Percentiles rank a stretch among this genome's conserved stretches.
These are phyloP conservation scores for Prolemur simus DNA, from an alignment of 2,113 vertebrate genomes.

Conservation along the genomic window DNA sequence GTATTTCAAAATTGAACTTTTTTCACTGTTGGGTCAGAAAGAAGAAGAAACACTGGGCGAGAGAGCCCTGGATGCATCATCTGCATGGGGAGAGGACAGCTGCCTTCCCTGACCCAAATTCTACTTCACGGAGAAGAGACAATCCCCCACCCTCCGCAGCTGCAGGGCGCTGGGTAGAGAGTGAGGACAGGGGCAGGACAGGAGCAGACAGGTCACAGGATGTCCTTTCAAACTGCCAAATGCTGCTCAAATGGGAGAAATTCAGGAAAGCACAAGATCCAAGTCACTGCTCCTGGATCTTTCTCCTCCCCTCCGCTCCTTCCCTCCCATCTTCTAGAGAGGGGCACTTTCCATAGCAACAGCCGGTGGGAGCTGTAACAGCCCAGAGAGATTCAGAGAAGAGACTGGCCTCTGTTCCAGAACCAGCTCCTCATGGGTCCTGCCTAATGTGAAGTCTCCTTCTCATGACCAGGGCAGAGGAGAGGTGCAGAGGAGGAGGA, in stretches of 20 bases:
- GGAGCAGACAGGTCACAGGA: not conserved
- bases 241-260: not conserved
- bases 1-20: constrained; percentile 52
- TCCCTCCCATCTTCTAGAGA: not conserved
- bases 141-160: not conserved
- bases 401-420: not conserved
- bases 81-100: not conserved
- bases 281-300: not conserved
- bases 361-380: not conserved
- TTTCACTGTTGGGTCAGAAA: not conserved
- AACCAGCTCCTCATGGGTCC: not conserved
- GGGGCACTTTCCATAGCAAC: not conserved
- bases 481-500: rapidly evolving
- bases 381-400: not conserved
- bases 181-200: not conserved
- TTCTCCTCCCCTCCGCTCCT: not conserved
- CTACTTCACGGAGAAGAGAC: not conserved
- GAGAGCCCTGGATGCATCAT: not conserved
- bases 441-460: not conserved
- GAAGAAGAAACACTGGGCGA: constrained; percentile 10
- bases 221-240: not conserved
- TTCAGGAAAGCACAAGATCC: not conserved
- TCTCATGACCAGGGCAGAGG: not conserved
- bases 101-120: not conserved
- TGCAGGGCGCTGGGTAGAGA: not conserved